Evolutionary conservation across 2,797 vertebrate genomes (phyloP).

Genomic region (Psittacula echo): DNA sequence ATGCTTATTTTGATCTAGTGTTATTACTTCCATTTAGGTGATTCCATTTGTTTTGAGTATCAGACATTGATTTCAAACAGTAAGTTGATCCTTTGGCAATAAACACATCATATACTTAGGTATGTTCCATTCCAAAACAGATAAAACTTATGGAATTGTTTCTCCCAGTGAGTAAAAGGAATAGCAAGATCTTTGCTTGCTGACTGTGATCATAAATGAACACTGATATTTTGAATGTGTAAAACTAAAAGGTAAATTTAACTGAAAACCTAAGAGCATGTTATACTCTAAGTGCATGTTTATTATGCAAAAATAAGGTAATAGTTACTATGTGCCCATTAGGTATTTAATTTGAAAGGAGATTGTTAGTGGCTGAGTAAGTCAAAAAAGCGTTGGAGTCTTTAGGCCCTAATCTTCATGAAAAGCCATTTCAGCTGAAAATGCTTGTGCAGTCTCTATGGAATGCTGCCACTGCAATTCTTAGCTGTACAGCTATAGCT

Average conservation of each 20-base stretch:
- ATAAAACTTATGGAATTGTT: not conserved
- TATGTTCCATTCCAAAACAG: not conserved
- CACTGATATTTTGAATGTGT: not conserved
- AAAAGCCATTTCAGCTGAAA: not conserved
- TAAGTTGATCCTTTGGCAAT: not conserved
- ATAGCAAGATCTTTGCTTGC: not conserved
- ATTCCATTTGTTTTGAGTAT: not conserved
- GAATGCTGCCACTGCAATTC: not conserved
- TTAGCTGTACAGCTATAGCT: not conserved
- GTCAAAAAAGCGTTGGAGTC: not conserved
- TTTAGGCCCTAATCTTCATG: not conserved
- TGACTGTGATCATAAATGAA: not conserved
- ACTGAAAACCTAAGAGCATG: not conserved
- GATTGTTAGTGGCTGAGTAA: not conserved
- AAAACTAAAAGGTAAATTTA: not conserved
- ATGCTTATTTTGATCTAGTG: rapidly evolving
- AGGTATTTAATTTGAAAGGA: not conserved
- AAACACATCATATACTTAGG: not conserved
- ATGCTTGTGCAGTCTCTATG: not conserved
- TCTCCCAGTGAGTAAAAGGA: not conserved
- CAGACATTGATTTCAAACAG: not conserved
- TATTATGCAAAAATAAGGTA: not conserved
- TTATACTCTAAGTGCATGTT: not conserved
- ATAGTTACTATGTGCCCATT: not conserved
- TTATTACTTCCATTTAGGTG: not conserved